Conservation (phyloP, 2,113 vertebrate species). For the Poeciliopsis prolifica region DNA sequence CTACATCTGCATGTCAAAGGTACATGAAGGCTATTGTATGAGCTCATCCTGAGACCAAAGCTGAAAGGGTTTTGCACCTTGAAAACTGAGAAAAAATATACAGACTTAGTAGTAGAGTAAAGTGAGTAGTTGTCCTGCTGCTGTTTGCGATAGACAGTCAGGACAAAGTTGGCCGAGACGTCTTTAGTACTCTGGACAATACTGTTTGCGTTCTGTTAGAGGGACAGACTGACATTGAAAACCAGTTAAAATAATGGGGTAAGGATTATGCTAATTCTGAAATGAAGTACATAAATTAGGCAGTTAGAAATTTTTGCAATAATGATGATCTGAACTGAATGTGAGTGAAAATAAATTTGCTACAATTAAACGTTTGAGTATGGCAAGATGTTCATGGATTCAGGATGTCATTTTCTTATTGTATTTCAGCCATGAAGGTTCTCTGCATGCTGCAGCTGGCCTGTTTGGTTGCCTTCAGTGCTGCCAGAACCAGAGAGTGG, state of each 20-base stretch:
- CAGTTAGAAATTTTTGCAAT: background rate
- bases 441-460: slow-evolving; percentile 59
- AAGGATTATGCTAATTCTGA: background rate
- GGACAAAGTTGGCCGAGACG: background rate
- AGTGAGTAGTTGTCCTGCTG: background rate
- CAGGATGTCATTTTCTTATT: background rate
- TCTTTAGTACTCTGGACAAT: background rate
- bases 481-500: slow-evolving; percentile 68
- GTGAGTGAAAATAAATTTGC: background rate
- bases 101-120: background rate
- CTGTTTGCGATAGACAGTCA: background rate
- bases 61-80: background rate
- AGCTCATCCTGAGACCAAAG: slow-evolving; percentile 3
- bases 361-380: background rate
- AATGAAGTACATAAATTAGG: too few relatives aligned
- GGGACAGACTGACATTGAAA: background rate
- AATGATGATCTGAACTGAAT: background rate
- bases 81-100: background rate
- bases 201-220: background rate
- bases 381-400: background rate
- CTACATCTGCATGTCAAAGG: background rate
- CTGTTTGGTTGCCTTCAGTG: slow-evolving; percentile 43
- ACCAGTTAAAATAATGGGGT: background rate
- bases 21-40: slow-evolving; percentile 25
- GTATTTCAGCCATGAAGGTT: slow-evolving; percentile 68